Percentiles rank a stretch among this genome's conserved stretches.
Conservation (phyloP, 1,140 invertebrate species). For the Lepeophtheirus salmonis region DNA sequence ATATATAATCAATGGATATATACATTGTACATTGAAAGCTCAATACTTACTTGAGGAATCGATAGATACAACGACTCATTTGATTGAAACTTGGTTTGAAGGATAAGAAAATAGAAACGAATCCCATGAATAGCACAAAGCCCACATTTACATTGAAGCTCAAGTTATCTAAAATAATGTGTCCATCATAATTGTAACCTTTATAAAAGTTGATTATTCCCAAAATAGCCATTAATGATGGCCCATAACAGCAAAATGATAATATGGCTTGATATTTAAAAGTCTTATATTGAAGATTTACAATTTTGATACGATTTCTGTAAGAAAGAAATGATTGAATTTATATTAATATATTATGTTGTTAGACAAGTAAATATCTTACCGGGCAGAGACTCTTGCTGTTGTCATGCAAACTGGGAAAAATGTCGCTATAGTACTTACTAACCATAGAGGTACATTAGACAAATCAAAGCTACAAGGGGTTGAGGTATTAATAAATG, state of each 20-base stretch:
- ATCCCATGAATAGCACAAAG: not conserved
- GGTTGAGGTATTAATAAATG: too few relatives aligned
- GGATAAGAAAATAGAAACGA: not conserved
- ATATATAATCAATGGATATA: too few relatives aligned
- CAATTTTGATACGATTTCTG: not conserved
- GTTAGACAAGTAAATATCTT: not conserved
- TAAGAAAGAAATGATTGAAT: not conserved
- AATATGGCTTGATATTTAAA: not conserved
- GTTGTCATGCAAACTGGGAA: slow-evolving; percentile 7
- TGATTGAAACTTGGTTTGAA: not conserved
- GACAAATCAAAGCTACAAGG: not conserved
- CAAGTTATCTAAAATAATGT: not conserved
- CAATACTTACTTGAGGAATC: not conserved
- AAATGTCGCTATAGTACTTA: not conserved
- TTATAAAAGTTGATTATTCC: slow-evolving; percentile 2
- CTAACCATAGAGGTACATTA: not conserved
- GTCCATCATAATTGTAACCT: not conserved
- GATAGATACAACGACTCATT: not conserved
- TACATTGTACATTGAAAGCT: too few relatives aligned
- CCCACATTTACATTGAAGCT: not conserved
- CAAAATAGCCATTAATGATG: not conserved
- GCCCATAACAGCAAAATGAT: not conserved
- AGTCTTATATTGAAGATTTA: not conserved
- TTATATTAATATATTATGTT: not conserved
- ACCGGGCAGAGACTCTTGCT: not conserved